Conservation (phyloP, 2,113 vertebrate genomes). For the Menidia beryllina region DNA sequence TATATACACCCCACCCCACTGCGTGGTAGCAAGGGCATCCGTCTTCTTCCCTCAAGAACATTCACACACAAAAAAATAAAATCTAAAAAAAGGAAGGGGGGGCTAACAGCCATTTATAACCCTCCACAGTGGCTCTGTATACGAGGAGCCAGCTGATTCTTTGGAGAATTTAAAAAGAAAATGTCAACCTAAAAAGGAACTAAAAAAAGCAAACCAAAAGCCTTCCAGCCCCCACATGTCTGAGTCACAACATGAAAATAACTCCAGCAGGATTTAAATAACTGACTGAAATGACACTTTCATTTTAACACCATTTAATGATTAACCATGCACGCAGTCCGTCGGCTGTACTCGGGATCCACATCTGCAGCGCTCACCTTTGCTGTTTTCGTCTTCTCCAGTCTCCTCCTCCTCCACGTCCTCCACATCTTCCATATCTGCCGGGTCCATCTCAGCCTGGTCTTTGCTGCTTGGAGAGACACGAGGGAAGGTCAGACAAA, state of each 20-base stretch:
- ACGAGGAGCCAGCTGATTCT: constrained; percentile 19
- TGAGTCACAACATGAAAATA: constrained; percentile 27
- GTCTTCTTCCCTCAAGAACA: constrained; percentile 32
- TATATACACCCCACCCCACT: constrained; percentile 39
- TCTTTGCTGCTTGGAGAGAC: constrained; percentile 88
- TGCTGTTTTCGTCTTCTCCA: constrained; percentile 93
- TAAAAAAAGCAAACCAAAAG: constrained; percentile 46
- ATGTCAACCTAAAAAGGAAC: constrained; percentile 24
- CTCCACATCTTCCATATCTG: constrained; percentile 99
- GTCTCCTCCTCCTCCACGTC: constrained; percentile 96
- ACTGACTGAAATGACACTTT: not conserved
- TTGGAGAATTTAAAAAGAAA: constrained; percentile 29
- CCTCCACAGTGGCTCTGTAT: constrained; percentile 27
- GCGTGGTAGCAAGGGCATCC: constrained; percentile 2
- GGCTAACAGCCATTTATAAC: constrained; percentile 37
- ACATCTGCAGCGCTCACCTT: constrained; percentile 85
- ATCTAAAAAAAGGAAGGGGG: too few relatives aligned
- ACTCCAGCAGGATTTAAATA: not conserved
- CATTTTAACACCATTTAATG: not conserved
- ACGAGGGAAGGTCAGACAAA: constrained; percentile 21
- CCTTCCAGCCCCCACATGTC: constrained; percentile 17
- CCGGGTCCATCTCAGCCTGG: constrained; percentile 94
- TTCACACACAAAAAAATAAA: constrained; percentile 59
- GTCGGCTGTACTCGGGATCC: not conserved
- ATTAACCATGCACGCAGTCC: not conserved